Base-by-base conservation (phyloP, 2,888 invertebrate species). In the Drosophila koepferae region DNA sequence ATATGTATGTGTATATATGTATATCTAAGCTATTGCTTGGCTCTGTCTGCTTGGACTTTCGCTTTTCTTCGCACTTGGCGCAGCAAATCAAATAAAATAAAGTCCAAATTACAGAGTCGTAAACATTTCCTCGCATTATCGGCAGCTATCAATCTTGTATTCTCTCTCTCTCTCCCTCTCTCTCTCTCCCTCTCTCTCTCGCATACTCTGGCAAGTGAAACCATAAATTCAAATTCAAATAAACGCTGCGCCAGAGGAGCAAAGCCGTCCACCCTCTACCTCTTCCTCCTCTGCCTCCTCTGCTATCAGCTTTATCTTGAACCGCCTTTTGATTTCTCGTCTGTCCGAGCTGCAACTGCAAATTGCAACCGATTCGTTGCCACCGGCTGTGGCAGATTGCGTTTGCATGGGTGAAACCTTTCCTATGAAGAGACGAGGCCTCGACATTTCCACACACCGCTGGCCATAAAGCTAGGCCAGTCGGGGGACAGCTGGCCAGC, bases 81-180 rank as follows among this genome's bases (percentile, higher is more conserved):
- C 71, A 18, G 83, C 86, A 85, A 90, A 80, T 90, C 85, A 85
- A 85, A 85, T 85, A 85, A 86, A 85, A 82, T 86, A 74, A 86
- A 90, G 53, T 67, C 65, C 80, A 91, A 91, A 91, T 89, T 89
- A 90, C 78, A 82, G 80, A 77, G 80, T 85, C 84, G 89, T 89
- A 91, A 89, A 90, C 90, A 80, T 83, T 89, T 89, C 89, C 90
- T 81, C 83, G 77, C 79, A 85, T 82, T 89, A 89, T 89, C 89
- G 88, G 80, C 85, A 80, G 83, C 80, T 78, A 89, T 91, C 91
- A 91, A 89, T 91, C 90, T 90, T 68, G 38, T 4, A 20, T 36
- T 36, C 16, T 23, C 38, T 38, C 54, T 38, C 54, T n/a, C 16
- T 23, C 54, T 14, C 38, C 34, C 36, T 14, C 53, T 20, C 51